Evolutionary conservation across 2,113 vertebrate species (phyloP), one percentile per base, ranked within the genome.

Genomic region (Phocoena phocoena): DNA sequence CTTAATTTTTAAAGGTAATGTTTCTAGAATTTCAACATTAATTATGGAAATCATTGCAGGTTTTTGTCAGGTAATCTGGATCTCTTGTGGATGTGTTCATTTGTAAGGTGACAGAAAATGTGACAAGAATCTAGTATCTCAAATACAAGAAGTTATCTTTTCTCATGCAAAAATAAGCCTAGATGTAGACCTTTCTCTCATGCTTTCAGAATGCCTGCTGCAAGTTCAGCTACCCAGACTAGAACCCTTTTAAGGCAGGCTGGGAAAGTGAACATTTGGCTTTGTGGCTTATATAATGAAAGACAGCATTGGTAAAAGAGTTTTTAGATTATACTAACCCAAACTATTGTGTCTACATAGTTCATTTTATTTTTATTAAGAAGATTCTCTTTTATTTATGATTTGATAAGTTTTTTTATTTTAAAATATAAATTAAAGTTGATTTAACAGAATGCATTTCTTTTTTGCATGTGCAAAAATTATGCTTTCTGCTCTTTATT

Each of bases 1-100:
- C 47, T 97, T 81, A 93, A 89, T 41, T 96, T 94, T 93, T 88
- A 96, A 92, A 83, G 26, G 15, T 82, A 88, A 58, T 96, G n/a
- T 63, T 94, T 88, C 23, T 85, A 17, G 90, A 88, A 96, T 81
- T 85, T 65, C 47, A 88, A 63, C 47, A 95, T 95, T 96, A 80
- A 95, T 93, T 87, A 81, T 47, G 68, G 53, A 41, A 90, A 71
- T 94, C 62, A 77, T 62, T 44, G 13, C 31, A 82, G 53, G 33
- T 36, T 80, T 89, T 84, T 83, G 53, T 92, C 82, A 50, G 33
- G 58, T 92, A 82, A 91, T 53, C 70, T 92, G 2, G 25, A 90
- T 79, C n/a, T 92, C 80, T 84, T 73, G 63, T 31, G 8, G 90
- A 88, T 84, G 38, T 79, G 26, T 92, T 94, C 85, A 62, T 63